Evolutionary conservation across 2,113 vertebrate species (phyloP), one percentile per base, ranked within the genome.

Genomic region (Acrocephalus arundinaceus): DNA sequence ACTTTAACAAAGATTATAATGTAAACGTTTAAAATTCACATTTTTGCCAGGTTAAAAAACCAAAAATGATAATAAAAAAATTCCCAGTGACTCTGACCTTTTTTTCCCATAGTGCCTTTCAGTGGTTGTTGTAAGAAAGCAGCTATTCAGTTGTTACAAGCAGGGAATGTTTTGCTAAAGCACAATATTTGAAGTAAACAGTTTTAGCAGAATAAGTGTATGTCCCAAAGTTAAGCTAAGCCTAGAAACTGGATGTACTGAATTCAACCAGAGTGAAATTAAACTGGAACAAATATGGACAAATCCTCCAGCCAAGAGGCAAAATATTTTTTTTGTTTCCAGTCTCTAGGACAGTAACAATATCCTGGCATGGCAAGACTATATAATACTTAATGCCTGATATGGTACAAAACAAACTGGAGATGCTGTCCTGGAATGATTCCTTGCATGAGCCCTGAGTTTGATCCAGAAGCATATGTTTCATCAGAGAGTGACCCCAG

Each of bases 101-200:
- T 81, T 89, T 82, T 67, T 73, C 61, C 37, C 82, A 31, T 49
- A 51, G 72, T 57, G 63, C 62, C 58, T 92, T 82, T 55, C 71
- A 55, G 89, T n/a, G 84, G 66, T 80, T 91, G 93, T 51, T 49
- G 84, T 79, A 92, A 97, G 94, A 97, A 97, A 97, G 82, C 85
- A 96, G 76, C 63, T 76, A 91, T 96, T 96, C 94, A 97, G 31
- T 90, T 92, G 85, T 58, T 85, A 80, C 75, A 86, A 83, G 58
- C 45, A 87, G 41, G 30, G 74, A 62, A 91, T 93, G 90, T 95
- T 97, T 96, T 92, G 48, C 87, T 90, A 48, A 83, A 90, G 51
- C 48, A 74, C 63, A 86, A 58, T 59, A 43, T 86, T 90, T 75
- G 74, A 91, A 89, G 58, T 39, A 72, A 87, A 85, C 2, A 73